A percentile compares a stretch with the other conserved stretches of the same genome.
Evolutionary conservation across 2,888 invertebrate genomes (phyloP).

Genomic region (Sipunculus nudus): DNA sequence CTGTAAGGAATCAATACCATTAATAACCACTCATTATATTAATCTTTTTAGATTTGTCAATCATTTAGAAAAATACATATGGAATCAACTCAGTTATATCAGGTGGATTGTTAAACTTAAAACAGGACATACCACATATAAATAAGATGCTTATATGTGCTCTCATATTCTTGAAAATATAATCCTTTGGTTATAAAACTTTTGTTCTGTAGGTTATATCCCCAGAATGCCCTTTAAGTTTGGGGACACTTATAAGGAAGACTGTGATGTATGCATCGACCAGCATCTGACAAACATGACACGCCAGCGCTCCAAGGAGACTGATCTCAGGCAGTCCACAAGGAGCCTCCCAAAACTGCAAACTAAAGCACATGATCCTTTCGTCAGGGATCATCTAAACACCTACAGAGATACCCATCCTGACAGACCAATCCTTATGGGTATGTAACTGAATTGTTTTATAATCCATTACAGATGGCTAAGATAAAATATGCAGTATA

Average conservation of each 20-base stretch:
- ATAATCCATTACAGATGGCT: too few relatives aligned
- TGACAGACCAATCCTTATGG: constrained; percentile 26
- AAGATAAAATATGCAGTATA: too few relatives aligned
- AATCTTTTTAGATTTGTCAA: too few relatives aligned
- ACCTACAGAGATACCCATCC: constrained; percentile 59
- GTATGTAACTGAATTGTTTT: constrained; percentile 14
- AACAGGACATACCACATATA: too few relatives aligned
- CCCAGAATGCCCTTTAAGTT: constrained; percentile 64
- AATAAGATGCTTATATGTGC: background rate
- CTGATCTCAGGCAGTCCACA: constrained; percentile 49
- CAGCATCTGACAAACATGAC: constrained; percentile 54
- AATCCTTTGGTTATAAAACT: too few relatives aligned
- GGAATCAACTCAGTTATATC: too few relatives aligned
- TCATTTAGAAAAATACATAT: too few relatives aligned
- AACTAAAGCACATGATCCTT: constrained; percentile 57
- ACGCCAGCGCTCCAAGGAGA: constrained; percentile 46
- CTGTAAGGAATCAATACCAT: too few relatives aligned
- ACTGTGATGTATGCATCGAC: constrained; percentile 63
- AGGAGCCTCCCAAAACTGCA: constrained; percentile 52
- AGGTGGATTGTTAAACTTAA: too few relatives aligned
- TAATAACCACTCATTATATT: too few relatives aligned
- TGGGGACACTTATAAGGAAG: constrained; percentile 64
- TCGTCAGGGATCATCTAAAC: constrained; percentile 58
- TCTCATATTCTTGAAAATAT: background rate
- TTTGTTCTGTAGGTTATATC: constrained; percentile 55